A percentile compares a stretch with the other conserved stretches of the same genome.
Conservation (phyloP, 2,113 vertebrate species). For the Gobius niger region DNA sequence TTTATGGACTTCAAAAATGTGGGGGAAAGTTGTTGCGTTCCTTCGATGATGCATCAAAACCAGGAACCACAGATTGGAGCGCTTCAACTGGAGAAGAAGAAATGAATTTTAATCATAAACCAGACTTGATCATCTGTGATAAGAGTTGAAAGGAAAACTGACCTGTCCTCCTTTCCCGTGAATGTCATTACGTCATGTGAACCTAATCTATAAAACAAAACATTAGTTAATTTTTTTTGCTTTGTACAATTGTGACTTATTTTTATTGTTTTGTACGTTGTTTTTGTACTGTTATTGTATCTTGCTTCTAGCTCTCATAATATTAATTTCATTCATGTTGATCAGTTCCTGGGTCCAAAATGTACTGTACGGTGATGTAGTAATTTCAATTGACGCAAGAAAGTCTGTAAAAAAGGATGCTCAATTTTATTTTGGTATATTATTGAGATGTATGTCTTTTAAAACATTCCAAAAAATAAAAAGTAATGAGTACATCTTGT, state of each 20-base stretch:
- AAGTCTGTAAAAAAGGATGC: background rate
- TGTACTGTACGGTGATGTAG: background rate
- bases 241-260: background rate
- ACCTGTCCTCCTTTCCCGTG: too few relatives aligned
- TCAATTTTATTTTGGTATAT: background rate
- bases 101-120: too few relatives aligned
- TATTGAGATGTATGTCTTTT: constrained; percentile 33
- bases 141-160: too few relatives aligned
- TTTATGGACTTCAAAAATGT: too few relatives aligned
- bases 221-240: constrained; percentile 15
- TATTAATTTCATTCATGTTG: background rate
- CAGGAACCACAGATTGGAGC: too few relatives aligned
- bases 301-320: background rate
- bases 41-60: too few relatives aligned
- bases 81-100: too few relatives aligned
- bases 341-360: background rate
- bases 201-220: background rate
- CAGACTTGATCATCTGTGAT: too few relatives aligned
- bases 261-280: constrained; percentile 4
- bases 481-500: background rate
- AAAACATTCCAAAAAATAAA: constrained; percentile 38
- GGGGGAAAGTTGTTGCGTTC: too few relatives aligned
- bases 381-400: background rate
- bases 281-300: background rate
- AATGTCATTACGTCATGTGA: too few relatives aligned